Evolutionary conservation across 2,797 vertebrate genomes (phyloP).

Genomic region (Lepus oiostolus): DNA sequence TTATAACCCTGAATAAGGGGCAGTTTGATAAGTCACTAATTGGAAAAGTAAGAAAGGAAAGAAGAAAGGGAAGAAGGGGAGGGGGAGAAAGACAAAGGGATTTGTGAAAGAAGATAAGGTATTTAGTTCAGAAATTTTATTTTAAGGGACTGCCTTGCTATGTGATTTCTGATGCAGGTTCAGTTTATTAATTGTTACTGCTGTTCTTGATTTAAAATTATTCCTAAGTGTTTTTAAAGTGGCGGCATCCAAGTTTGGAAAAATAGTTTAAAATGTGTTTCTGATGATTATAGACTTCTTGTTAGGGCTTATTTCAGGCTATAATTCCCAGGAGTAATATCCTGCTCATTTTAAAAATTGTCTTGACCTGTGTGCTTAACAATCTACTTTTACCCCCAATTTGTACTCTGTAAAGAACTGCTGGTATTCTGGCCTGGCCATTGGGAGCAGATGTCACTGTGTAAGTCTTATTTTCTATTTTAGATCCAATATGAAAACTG

Average conservation of each 20-base stretch:
- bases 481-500: not conserved
- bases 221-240: conserved; percentile 45
- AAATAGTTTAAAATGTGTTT: conserved; percentile 44
- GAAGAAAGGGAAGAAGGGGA: not conserved
- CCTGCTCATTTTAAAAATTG: conserved; percentile 32
- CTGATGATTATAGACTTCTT: conserved; percentile 4
- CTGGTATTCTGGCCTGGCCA: conserved; percentile 1
- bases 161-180: conserved; percentile 12
- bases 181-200: not conserved
- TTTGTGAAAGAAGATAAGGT: not conserved
- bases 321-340: not conserved
- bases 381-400: conserved; percentile 44
- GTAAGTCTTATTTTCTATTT: not conserved
- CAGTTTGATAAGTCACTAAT: not conserved
- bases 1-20: not conserved
- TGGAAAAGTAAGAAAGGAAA: not conserved
- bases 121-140: not conserved
- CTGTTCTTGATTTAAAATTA: conserved; percentile 30
- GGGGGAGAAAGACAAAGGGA: not conserved
- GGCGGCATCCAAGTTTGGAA: not conserved
- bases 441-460: conserved; percentile 6
- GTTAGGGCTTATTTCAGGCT: conserved; percentile 27
- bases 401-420: conserved; percentile 22
- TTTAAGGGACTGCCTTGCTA: not conserved
- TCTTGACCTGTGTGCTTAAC: not conserved